phyloP scores from a whole-genome alignment of 2,888 invertebrate species.

The Alviniconcha strummeri region DNA sequence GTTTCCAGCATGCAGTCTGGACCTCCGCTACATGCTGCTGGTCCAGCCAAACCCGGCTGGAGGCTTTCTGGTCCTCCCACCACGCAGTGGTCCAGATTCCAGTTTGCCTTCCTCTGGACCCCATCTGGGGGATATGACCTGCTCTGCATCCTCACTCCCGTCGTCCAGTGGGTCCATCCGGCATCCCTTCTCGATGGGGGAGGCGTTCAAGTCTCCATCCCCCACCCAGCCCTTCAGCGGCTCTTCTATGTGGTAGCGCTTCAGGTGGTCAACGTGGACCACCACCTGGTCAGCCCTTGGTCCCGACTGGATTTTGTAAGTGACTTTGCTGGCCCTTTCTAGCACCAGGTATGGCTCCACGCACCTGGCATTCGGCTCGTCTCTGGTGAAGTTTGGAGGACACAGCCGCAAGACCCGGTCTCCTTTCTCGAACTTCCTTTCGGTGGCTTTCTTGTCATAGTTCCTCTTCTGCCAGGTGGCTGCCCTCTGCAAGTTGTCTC shows the following conservation, averaged over 20 bases:
- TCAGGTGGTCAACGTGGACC: constrained; percentile 3
- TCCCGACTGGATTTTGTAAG: background rate
- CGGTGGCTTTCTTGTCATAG: background rate
- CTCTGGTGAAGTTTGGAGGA: background rate
- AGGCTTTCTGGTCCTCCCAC: no score
- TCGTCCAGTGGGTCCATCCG: no score
- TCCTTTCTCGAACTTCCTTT: background rate
- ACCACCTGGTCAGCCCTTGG: background rate
- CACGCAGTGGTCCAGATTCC: no score
- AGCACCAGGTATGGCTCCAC: background rate
- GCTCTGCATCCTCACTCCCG: no score
- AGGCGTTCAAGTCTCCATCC: no score
- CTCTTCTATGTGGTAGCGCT: background rate
- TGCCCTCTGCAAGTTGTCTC: background rate
- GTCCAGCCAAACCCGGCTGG: no score
- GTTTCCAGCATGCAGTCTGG: no score
- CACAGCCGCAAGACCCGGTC: background rate
- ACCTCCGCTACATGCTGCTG: no score
- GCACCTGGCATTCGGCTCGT: background rate
- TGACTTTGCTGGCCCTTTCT: background rate
- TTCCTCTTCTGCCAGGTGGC: background rate
- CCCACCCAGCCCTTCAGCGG: background rate
- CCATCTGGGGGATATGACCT: no score
- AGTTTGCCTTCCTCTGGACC: no score
- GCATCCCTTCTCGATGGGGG: no score